phyloP scores from a whole-genome alignment of 2,888 invertebrate species.

The Linnaemya tessellans region DNA sequence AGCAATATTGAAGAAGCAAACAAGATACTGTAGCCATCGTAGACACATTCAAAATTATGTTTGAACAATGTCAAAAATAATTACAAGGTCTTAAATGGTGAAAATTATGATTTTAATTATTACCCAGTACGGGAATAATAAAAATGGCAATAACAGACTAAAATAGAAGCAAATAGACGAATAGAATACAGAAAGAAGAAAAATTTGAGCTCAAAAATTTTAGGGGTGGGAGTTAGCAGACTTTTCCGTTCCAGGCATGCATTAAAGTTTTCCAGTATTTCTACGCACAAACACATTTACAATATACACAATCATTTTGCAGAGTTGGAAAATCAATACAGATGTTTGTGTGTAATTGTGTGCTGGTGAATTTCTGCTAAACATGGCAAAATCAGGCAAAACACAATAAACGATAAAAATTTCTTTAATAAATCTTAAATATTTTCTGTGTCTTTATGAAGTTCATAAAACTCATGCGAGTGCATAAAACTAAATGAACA shows the following conservation, averaged over 20 bases:
- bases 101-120: slow-evolving; percentile 82
- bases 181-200: background rate
- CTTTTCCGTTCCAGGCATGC: background rate
- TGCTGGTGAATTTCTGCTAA: slow-evolving; percentile 25
- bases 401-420: slow-evolving; percentile 29
- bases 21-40: background rate
- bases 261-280: slow-evolving; percentile 32
- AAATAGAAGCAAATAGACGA: slow-evolving; percentile 34
- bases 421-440: slow-evolving; percentile 57
- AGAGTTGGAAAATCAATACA: slow-evolving; percentile 56
- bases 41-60: slow-evolving; percentile 69
- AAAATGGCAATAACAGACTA: slow-evolving; percentile 29
- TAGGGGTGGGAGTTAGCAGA: slow-evolving; percentile 30
- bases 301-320: background rate
- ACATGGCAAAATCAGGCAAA: slow-evolving; percentile 32
- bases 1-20: slow-evolving; percentile 25
- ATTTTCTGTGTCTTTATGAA: slow-evolving; percentile 43
- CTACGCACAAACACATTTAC: background rate
- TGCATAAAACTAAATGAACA: slow-evolving; percentile 54
- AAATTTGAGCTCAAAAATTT: background rate
- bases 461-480: slow-evolving; percentile 64
- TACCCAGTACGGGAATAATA: slow-evolving; percentile 65
- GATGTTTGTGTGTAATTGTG: background rate
- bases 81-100: slow-evolving; percentile 82
- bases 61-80: slow-evolving; percentile 79